Conservation (phyloP, 1,140 invertebrate species). For the Notospermus geniculatus region DNA sequence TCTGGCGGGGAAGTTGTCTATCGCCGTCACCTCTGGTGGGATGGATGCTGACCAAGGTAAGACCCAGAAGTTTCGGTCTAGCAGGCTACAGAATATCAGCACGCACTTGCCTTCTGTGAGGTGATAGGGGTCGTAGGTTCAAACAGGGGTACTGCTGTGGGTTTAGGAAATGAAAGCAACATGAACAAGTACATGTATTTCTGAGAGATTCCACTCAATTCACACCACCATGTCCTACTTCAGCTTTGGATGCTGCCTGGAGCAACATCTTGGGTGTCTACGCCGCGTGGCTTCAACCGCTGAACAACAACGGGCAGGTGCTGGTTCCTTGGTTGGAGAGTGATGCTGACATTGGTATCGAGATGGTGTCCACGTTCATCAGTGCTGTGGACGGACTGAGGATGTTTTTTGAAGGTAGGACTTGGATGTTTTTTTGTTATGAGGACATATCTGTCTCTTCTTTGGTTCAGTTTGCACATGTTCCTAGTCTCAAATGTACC, state of each 20-base stretch:
- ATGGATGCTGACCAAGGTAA: slow-evolving; percentile 33
- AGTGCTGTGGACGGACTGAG: slow-evolving; percentile 67
- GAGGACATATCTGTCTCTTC: too few species aligned
- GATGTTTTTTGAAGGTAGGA: slow-evolving; percentile 67
- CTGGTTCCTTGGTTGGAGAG: slow-evolving; percentile 74
- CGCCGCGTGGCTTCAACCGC: slow-evolving; percentile 63
- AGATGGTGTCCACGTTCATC: slow-evolving; percentile 66
- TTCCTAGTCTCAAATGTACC: too few species aligned
- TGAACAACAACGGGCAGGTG: slow-evolving; percentile 68
- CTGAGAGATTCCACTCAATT: too few species aligned
- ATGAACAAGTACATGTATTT: too few species aligned
- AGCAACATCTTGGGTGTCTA: slow-evolving; percentile 54
- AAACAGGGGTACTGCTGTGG: too few species aligned
- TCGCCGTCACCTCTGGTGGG: slow-evolving; percentile 28
- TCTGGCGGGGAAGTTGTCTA: slow-evolving; percentile 60
- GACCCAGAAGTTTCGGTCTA: too few species aligned
- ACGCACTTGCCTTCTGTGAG: too few species aligned
- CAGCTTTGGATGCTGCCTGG: slow-evolving; percentile 58
- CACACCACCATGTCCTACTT: background rate
- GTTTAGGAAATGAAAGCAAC: too few species aligned
- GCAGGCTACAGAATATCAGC: too few species aligned
- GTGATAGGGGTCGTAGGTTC: too few species aligned
- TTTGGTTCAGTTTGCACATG: too few species aligned
- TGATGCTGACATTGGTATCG: slow-evolving; percentile 67
- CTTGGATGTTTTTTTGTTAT: too few species aligned